Percentiles rank a stretch among this genome's conserved stretches.
Conservation (phyloP, 2,113 vertebrate genomes). For the Chlamydotis undulata region DNA sequence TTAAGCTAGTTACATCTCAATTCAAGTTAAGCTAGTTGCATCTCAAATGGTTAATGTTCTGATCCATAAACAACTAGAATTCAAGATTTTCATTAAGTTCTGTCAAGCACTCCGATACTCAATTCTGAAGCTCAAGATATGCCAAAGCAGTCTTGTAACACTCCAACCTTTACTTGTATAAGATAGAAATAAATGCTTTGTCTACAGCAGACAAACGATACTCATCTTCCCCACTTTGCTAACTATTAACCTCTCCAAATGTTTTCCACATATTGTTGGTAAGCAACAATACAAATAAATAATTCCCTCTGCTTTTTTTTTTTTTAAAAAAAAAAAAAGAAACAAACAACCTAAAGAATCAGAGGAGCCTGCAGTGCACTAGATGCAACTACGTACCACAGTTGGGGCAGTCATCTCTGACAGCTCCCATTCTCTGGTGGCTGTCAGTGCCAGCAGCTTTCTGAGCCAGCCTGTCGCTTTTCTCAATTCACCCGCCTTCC, state of each 20-base stretch:
- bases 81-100: neutral
- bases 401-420: neutral
- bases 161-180: neutral
- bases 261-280: neutral
- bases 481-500: neutral
- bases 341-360: neutral
- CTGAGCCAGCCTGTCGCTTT: neutral
- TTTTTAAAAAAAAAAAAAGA: neutral
- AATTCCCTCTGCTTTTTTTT: neutral
- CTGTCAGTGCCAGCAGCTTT: neutral
- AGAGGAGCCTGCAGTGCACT: neutral
- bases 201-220: neutral
- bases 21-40: neutral
- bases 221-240: neutral
- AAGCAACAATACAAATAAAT: neutral
- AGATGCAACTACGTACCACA: neutral
- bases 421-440: neutral
- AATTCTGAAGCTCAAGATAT: neutral
- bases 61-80: neutral
- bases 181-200: neutral
- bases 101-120: neutral
- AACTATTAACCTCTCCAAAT: constrained; percentile 5
- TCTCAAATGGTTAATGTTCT: neutral
- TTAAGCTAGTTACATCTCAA: neutral
- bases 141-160: neutral